Evolutionary conservation across 2,888 invertebrate species (phyloP).

Genomic region (Chloroclysta siterata): DNA sequence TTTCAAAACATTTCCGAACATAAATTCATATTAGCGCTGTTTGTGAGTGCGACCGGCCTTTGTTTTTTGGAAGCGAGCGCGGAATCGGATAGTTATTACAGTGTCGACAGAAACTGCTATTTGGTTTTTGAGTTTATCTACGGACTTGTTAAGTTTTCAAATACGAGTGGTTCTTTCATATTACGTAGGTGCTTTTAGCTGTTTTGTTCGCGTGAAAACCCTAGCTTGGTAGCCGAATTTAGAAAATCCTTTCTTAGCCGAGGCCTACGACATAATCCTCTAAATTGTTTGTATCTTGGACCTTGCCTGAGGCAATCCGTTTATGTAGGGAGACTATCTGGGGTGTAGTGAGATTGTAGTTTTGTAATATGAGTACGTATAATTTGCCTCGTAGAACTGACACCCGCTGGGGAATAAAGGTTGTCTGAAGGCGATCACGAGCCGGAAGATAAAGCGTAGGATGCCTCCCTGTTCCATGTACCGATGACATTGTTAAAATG

Average conservation of each 20-base stretch:
- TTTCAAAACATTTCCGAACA: constrained; percentile 44
- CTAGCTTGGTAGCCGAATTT: constrained; percentile 17
- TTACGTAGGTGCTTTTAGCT: not conserved
- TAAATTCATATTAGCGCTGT: constrained; percentile 43
- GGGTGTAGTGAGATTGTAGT: constrained; percentile 7
- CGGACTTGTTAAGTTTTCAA: not conserved
- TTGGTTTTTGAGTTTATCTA: constrained; percentile 6
- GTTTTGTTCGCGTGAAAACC: constrained; percentile 6
- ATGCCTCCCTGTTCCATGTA: too few relatives aligned
- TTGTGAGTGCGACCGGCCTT: constrained; percentile 30
- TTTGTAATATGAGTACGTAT: constrained; percentile 1
- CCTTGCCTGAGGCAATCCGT: constrained; percentile 20
- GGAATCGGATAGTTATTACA: constrained; percentile 18
- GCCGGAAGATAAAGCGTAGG: too few relatives aligned
- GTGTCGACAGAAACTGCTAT: constrained; percentile 1
- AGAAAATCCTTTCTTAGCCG: constrained; percentile 21
- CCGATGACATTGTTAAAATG: too few relatives aligned
- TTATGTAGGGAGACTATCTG: constrained; percentile 3
- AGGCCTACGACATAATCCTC: constrained; percentile 17
- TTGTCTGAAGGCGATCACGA: not conserved
- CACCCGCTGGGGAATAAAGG: not conserved
- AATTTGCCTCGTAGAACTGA: not conserved
- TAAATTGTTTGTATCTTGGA: constrained; percentile 21
- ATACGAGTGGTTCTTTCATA: not conserved
- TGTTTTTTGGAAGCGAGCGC: constrained; percentile 23